Evolutionary conservation across 1,140 invertebrate species (phyloP).

Genomic region (Choristoneura fumiferana): DNA sequence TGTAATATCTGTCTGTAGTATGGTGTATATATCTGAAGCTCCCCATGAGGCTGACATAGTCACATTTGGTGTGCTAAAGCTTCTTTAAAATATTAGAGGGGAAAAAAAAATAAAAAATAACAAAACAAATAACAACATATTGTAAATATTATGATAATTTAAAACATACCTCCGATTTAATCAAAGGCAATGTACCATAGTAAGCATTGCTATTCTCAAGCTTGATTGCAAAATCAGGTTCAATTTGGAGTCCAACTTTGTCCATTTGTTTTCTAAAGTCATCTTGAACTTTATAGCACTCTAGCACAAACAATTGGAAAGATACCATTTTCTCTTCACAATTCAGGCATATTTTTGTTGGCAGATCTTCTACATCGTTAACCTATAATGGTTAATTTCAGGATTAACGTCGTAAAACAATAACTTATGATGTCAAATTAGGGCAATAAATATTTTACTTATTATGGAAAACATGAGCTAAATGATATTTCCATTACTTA

Average conservation of each 20-base stretch:
- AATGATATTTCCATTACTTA: not conserved
- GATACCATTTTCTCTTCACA: slow-evolving; percentile 69
- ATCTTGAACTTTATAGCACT: slow-evolving; percentile 65
- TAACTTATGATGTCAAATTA: not conserved
- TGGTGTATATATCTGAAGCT: too few relatives aligned
- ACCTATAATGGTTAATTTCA: slow-evolving; percentile 39
- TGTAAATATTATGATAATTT: too few relatives aligned
- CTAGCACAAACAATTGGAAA: slow-evolving; percentile 65
- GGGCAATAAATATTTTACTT: too few relatives aligned
- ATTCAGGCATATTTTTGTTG: slow-evolving; percentile 64
- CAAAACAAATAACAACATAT: too few relatives aligned
- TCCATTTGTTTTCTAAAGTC: slow-evolving; percentile 41
- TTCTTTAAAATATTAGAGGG: too few relatives aligned
- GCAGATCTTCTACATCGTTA: slow-evolving; percentile 53
- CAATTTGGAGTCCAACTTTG: slow-evolving; percentile 36
- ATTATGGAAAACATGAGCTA: not conserved
- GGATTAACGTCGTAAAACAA: not conserved
- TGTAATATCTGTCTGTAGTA: too few relatives aligned
- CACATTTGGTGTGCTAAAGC: too few relatives aligned
- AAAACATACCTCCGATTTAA: slow-evolving; percentile 58
- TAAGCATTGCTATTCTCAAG: slow-evolving; percentile 34
- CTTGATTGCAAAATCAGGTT: slow-evolving; percentile 41
- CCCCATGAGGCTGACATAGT: too few relatives aligned
- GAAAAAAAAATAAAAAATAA: too few relatives aligned
- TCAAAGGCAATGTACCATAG: slow-evolving; percentile 29